Conservation (phyloP, 2,113 vertebrate species). For the Pseudonaja textilis region DNA sequence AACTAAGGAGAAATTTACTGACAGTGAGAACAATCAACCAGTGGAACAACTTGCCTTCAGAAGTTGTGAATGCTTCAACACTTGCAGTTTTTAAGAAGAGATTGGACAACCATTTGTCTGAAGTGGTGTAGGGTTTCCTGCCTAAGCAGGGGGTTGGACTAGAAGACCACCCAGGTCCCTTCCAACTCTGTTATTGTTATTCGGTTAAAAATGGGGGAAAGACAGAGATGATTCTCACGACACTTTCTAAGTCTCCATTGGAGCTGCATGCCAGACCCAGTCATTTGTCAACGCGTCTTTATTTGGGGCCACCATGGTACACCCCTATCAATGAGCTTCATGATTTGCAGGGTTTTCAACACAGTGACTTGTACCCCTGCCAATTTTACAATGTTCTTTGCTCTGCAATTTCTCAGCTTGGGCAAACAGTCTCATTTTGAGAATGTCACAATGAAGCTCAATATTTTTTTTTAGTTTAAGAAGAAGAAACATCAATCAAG, state of each 20-base stretch:
- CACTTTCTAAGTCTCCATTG: neutral
- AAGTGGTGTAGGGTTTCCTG: too few relatives aligned
- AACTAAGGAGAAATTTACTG: too few relatives aligned
- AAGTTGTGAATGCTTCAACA: too few relatives aligned
- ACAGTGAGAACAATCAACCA: too few relatives aligned
- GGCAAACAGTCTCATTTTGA: neutral
- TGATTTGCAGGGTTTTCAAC: neutral
- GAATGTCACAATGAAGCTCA: neutral
- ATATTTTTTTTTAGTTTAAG: neutral
- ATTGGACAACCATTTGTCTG: too few relatives aligned
- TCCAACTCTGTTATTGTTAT: too few relatives aligned
- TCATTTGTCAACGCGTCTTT: neutral
- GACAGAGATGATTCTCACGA: neutral
- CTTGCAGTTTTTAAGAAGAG: too few relatives aligned
- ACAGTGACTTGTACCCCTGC: neutral
- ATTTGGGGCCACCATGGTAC: neutral
- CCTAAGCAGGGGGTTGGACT: too few relatives aligned
- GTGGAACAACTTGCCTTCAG: too few relatives aligned
- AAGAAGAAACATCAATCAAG: neutral
- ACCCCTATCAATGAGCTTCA: neutral
- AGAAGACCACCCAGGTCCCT: too few relatives aligned
- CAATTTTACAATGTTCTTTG: neutral
- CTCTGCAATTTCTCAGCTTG: neutral
- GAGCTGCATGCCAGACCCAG: neutral
- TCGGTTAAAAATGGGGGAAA: neutral